A percentile compares a stretch with the other conserved stretches of the same genome.
Conservation (phyloP, 2,113 vertebrate species). For the Drymodes brunneopygia region DNA sequence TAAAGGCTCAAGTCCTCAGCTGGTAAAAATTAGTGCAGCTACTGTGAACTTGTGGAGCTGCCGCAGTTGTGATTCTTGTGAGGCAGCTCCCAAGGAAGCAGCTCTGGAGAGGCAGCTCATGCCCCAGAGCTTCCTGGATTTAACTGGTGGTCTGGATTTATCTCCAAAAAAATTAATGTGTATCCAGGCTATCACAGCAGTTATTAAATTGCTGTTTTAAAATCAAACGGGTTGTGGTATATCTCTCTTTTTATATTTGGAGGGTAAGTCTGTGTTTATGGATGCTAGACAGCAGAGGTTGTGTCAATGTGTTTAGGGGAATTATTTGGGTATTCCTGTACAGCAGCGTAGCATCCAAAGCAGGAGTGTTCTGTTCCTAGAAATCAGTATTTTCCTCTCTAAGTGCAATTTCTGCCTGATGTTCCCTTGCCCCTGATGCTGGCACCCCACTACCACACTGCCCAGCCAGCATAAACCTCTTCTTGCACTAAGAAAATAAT, state of each 20-base stretch:
- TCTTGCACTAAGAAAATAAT: neutral
- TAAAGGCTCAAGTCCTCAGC: constrained; percentile 21
- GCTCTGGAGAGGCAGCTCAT: neutral
- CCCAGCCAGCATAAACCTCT: neutral
- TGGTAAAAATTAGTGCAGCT: constrained; percentile 26
- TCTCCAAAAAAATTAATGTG: neutral
- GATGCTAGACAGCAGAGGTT: neutral
- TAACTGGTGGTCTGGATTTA: neutral
- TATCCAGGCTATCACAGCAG: neutral
- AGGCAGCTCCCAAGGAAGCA: neutral
- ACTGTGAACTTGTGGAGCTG: constrained; percentile 13
- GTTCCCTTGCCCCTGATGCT: neutral
- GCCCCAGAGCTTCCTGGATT: neutral
- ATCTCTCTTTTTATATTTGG: neutral
- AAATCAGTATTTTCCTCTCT: neutral
- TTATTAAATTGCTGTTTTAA: neutral
- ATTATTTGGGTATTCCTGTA: neutral
- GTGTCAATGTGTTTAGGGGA: neutral
- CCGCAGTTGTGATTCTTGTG: neutral
- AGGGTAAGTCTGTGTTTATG: neutral
- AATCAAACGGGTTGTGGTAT: neutral
- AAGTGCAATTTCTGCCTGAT: neutral
- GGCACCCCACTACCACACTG: neutral
- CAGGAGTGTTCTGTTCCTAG: neutral
- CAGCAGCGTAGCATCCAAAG: neutral